Percentiles rank a stretch among this genome's conserved stretches.
Conservation (phyloP, 2,888 invertebrate species). For the Hypolimnas misippus region DNA sequence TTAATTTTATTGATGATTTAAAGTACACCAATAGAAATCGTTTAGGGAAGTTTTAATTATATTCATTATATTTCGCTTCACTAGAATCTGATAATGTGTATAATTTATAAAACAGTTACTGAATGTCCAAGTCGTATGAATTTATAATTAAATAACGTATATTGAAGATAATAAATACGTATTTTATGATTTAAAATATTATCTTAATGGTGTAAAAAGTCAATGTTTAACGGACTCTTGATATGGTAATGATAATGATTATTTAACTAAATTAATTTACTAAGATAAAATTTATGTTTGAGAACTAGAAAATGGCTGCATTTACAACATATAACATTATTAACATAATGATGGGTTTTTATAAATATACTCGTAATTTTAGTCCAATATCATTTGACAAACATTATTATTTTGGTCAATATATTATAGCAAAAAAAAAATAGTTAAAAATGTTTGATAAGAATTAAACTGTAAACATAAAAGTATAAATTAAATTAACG, state of each 20-base stretch:
- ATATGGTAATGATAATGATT: not conserved
- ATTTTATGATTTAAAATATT: not conserved
- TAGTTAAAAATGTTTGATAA: not conserved
- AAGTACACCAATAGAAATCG: too few relatives aligned
- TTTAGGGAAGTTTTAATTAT: too few relatives aligned
- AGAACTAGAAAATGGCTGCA: not conserved
- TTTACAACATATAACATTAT: too few relatives aligned
- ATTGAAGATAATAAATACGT: not conserved
- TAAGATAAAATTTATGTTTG: not conserved
- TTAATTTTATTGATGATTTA: too few relatives aligned
- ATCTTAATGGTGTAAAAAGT: constrained; percentile 2
- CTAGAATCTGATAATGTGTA: not conserved
- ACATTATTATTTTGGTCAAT: too few relatives aligned
- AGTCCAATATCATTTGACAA: too few relatives aligned
- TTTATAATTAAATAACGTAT: not conserved
- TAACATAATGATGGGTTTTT: not conserved
- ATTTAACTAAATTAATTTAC: not conserved
- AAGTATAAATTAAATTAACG: not conserved
- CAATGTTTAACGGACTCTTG: not conserved
- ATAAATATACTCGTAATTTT: not conserved
- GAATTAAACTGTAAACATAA: constrained; percentile 13
- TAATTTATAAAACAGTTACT: not conserved
- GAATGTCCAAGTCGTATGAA: not conserved
- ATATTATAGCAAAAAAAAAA: too few relatives aligned
- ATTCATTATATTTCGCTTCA: too few relatives aligned